Evolutionary conservation across 2,888 invertebrate genomes (phyloP).

Genomic region (Rhingia campestris): DNA sequence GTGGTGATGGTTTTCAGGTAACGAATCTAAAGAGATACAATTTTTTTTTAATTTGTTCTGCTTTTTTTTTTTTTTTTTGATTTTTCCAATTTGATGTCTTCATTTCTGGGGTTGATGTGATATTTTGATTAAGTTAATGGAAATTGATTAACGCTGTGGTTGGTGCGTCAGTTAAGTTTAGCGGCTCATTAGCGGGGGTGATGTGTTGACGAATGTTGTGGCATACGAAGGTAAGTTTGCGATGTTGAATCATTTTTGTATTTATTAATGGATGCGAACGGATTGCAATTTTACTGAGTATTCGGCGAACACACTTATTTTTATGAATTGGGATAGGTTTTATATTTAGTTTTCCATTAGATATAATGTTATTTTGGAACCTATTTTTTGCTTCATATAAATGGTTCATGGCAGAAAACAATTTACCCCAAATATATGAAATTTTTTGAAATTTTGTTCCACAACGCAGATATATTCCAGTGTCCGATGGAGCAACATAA

Average conservation of each 20-base stretch:
- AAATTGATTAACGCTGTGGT: slow-evolving; percentile 64
- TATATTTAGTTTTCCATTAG: no score
- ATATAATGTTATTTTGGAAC: no score
- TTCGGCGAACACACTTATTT: no score
- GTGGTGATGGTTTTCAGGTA: slow-evolving; percentile 45
- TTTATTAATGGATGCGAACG: neutral
- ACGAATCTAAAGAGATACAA: slow-evolving; percentile 30
- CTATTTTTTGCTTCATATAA: no score
- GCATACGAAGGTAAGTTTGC: slow-evolving; percentile 37
- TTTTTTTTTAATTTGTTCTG: neutral
- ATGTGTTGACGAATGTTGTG: slow-evolving; percentile 44
- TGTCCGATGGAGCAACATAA: no score
- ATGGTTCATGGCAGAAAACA: no score
- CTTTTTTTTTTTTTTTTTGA: slow-evolving; percentile 26
- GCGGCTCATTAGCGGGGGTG: slow-evolving; percentile 32
- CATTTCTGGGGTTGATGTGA: slow-evolving; percentile 64
- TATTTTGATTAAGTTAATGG: slow-evolving; percentile 70
- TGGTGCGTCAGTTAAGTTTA: slow-evolving; percentile 4
- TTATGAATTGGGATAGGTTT: no score
- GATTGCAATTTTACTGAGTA: neutral
- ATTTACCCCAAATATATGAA: no score
- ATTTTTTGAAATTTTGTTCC: no score
- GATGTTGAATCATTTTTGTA: neutral
- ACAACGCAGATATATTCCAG: no score
- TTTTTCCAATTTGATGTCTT: slow-evolving; percentile 47